Conservation (phyloP, 2,888 invertebrate genomes). For the Nephrotoma appendiculata region DNA sequence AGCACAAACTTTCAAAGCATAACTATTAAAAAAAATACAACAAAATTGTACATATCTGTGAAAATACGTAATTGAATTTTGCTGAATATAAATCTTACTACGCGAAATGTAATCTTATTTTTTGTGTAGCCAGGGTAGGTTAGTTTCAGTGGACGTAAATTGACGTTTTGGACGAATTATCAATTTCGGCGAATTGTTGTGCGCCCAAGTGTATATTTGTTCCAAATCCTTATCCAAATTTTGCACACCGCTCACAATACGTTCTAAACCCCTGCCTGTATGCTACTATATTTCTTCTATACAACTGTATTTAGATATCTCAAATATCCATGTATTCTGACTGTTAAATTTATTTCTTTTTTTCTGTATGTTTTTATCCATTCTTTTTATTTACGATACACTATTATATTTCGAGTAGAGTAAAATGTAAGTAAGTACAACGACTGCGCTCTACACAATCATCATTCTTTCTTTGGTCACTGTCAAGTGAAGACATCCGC, state of each 20-base stretch:
- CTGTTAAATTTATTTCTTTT: background rate
- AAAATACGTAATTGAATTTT: too few species aligned
- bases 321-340: background rate
- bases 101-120: too few species aligned
- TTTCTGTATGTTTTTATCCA: background rate
- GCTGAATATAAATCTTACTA: too few species aligned
- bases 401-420: background rate
- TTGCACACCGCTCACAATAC: background rate
- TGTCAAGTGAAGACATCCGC: conserved; percentile 2
- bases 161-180: too few species aligned
- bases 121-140: too few species aligned
- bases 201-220: too few species aligned
- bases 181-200: too few species aligned
- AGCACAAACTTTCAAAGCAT: too few species aligned
- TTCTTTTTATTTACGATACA: background rate
- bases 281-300: background rate
- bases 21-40: too few species aligned
- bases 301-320: background rate
- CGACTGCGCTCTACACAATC: background rate
- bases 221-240: too few species aligned
- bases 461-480: conserved; percentile 1
- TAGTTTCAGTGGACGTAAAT: too few species aligned
- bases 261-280: background rate
- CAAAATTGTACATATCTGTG: too few species aligned
- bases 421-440: background rate